phyloP scores from a whole-genome alignment of 2,113 vertebrate genomes.

The Notarius quadriscutis region DNA sequence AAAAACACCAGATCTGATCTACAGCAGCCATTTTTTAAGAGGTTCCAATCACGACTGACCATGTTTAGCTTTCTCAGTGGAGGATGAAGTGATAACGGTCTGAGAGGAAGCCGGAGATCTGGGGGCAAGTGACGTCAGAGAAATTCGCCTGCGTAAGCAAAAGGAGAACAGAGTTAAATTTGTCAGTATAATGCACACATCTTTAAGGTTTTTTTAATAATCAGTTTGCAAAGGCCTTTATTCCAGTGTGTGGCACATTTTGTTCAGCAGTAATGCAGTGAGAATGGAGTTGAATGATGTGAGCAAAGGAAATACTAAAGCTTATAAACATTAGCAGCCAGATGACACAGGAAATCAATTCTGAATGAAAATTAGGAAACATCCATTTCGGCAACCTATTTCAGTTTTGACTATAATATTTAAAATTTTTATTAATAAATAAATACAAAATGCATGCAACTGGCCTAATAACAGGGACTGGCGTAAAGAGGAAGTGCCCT shows the following conservation, averaged over 20 bases:
- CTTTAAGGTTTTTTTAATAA: constrained; percentile 11
- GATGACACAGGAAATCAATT: not conserved
- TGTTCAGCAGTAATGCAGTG: not conserved
- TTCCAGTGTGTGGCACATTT: not conserved
- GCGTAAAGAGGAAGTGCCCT: not conserved
- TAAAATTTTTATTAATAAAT: not conserved
- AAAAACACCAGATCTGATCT: not conserved
- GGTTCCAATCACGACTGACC: constrained; percentile 68
- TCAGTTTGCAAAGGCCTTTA: not conserved
- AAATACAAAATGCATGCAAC: not conserved
- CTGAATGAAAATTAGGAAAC: not conserved
- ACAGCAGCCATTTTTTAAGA: too few relatives aligned
- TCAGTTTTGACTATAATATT: not conserved
- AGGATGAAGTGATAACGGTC: constrained; percentile 56
- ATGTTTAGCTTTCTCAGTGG: constrained; percentile 74
- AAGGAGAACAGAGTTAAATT: not conserved
- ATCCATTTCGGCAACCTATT: not conserved
- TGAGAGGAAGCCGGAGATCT: constrained; percentile 56
- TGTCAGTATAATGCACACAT: not conserved
- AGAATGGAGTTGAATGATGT: not conserved
- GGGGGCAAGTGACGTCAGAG: constrained; percentile 77
- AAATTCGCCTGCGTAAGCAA: constrained; percentile 83
- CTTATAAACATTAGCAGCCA: not conserved
- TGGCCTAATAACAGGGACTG: not conserved
- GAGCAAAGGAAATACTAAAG: not conserved